Evolutionary conservation across 1,140 invertebrate genomes (phyloP), one percentile per base, ranked within the genome.

Genomic region (Drosophila nannoptera): DNA sequence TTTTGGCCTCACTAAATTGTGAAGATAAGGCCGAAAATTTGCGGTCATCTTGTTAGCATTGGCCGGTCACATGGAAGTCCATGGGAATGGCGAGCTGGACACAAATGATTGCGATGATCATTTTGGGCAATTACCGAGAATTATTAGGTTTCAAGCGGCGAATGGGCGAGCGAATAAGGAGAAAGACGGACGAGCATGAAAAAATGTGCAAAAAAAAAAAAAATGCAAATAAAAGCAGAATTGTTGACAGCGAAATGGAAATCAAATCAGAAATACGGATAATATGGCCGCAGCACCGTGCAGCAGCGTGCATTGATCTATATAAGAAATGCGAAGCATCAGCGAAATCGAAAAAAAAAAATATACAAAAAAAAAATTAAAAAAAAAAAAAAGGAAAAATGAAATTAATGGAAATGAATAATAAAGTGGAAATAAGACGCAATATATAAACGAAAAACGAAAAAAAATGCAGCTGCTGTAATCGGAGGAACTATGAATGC

Each of bases 31-130:
- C 45, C 45, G 32, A 65, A 64, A 58, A 65, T 63, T 69, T 69
- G 67, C 61, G 67, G 67, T 69, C 61, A 69, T 69, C 67, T 69
- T 69, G 67, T 69, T 69, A 64, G 50, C 66, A 56, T 36, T 54
- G 32, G 29, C 38, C 33, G 49, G 31, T 14, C 55, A 29, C 46
- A 68, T 63, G 67, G 53, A 38, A 58, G 56, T 32, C 49, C 40
- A 54, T 65, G 67, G 67, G 67, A 69, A 65, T 50, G 42, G 7
- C 32, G 35, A 7, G 45, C 29, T 12, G 22, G n/a, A 9, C 12
- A 31, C 42, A 53, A 62, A 35, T 45, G 61, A 56, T 43, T 56
- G 49, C 36, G 38, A 43, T 69, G 36, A 65, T 69, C 50, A 69
- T 64, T 58, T 58, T 60, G 14, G 36, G 22, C 36, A 50, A 46